A percentile compares a stretch with the other conserved stretches of the same genome.
Evolutionary conservation across 2,888 invertebrate species (phyloP).

Genomic region (Abrostola tripartita): DNA sequence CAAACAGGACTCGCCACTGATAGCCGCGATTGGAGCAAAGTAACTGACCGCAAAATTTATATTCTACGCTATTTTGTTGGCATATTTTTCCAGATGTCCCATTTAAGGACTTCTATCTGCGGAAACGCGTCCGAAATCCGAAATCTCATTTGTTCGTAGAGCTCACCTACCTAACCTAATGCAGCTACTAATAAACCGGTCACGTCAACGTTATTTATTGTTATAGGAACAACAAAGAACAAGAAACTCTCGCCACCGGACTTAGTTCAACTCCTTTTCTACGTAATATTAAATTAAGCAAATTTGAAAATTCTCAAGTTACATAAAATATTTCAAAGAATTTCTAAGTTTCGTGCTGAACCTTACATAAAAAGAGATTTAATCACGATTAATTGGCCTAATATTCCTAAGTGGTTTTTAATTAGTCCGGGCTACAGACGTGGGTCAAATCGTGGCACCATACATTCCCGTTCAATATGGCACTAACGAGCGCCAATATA

Average conservation of each 20-base stretch:
- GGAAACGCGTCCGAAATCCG: slow-evolving; percentile 68
- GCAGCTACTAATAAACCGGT: slow-evolving; percentile 84
- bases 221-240: slow-evolving; percentile 80
- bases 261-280: slow-evolving; percentile 67
- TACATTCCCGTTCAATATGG: slow-evolving; percentile 5
- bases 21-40: slow-evolving; percentile 69
- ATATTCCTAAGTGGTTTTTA: background rate
- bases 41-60: slow-evolving; percentile 71
- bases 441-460: background rate
- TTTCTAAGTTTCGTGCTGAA: background rate
- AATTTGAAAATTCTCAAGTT: slow-evolving; percentile 12
- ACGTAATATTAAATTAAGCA: slow-evolving; percentile 46
- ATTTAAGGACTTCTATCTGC: slow-evolving; percentile 68
- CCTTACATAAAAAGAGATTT: background rate
- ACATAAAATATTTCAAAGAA: background rate
- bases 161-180: slow-evolving; percentile 74
- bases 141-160: slow-evolving; percentile 71
- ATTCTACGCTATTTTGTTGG: slow-evolving; percentile 64
- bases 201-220: slow-evolving; percentile 86
- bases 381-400: background rate
- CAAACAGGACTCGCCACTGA: slow-evolving; percentile 75
- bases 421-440: background rate
- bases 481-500: slow-evolving; percentile 5
- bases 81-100: slow-evolving; percentile 67
- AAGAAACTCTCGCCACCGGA: slow-evolving; percentile 72